Evolutionary conservation across 1,140 invertebrate species (phyloP).

Genomic region (Caerostris darwini): DNA sequence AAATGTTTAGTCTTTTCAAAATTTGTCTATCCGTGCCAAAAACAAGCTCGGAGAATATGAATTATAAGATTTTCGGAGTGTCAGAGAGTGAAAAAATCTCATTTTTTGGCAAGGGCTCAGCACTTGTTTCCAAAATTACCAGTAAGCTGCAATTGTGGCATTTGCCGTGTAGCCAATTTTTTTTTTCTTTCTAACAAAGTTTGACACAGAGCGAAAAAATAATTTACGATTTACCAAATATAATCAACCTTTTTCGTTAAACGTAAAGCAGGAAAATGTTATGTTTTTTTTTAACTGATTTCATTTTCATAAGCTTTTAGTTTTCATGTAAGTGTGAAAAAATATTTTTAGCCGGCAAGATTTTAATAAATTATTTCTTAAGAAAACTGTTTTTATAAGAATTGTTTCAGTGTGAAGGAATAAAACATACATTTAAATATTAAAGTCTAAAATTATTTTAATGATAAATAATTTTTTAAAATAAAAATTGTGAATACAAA

Average conservation of each 20-base stretch:
- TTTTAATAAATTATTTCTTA: too few species aligned
- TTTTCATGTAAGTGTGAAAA: too few species aligned
- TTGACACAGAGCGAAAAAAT: neutral
- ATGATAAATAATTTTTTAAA: too few species aligned
- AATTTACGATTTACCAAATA: neutral
- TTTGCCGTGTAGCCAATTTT: neutral
- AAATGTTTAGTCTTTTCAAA: constrained; percentile 2
- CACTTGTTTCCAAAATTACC: constrained; percentile 39
- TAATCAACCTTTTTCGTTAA: neutral
- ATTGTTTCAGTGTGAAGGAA: too few species aligned
- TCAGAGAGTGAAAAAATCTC: neutral
- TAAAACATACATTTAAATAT: too few species aligned
- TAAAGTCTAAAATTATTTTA: too few species aligned
- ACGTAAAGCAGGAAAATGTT: too few species aligned
- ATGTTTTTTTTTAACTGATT: too few species aligned
- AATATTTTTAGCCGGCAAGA: too few species aligned
- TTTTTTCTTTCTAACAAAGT: neutral
- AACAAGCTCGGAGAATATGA: neutral
- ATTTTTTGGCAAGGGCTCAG: neutral
- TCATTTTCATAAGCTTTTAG: too few species aligned
- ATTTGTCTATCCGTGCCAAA: neutral
- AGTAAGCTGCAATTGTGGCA: constrained; percentile 21
- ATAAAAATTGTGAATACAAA: too few species aligned
- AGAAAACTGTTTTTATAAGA: too few species aligned
- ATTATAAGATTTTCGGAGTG: neutral